Evolutionary conservation across 2,888 invertebrate genomes (phyloP).

Genomic region (Gryllus longicercus): DNA sequence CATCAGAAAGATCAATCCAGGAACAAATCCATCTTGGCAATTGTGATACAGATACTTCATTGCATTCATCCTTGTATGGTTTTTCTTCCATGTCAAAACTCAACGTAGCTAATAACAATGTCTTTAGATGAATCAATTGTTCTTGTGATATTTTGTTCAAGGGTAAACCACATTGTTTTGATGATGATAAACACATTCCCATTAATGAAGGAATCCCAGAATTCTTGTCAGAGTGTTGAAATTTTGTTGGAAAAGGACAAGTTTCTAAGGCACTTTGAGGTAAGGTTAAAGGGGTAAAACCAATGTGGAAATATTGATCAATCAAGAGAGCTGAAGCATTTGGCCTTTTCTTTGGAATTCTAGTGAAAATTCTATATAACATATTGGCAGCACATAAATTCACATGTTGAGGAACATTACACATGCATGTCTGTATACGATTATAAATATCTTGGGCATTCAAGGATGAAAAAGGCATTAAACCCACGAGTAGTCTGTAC

Average conservation of each 20-base stretch:
- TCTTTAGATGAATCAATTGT: background rate
- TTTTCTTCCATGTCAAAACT: background rate
- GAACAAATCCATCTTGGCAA: constrained; percentile 62
- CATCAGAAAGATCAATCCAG: constrained; percentile 67
- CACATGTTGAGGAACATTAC: constrained; percentile 47
- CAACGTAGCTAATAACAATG: background rate
- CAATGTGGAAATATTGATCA: constrained; percentile 43
- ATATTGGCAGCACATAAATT: constrained; percentile 44
- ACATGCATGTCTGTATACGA: constrained; percentile 56
- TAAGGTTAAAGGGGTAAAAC: constrained; percentile 27
- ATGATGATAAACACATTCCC: background rate
- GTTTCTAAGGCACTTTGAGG: background rate
- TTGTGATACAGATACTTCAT: constrained; percentile 55
- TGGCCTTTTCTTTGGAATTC: constrained; percentile 49
- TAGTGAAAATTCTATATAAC: constrained; percentile 46
- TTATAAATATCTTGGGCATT: constrained; percentile 58
- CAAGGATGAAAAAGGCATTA: constrained; percentile 60
- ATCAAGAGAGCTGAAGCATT: constrained; percentile 47
- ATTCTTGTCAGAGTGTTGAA: no score
- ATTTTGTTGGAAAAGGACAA: no score
- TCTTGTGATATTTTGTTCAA: background rate
- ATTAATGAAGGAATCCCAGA: background rate
- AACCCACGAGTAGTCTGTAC: constrained; percentile 58
- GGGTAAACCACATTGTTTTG: constrained; percentile 6
- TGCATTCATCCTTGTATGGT: background rate